Conservation (phyloP, 2,888 invertebrate genomes). For the Melanargia galathea region DNA sequence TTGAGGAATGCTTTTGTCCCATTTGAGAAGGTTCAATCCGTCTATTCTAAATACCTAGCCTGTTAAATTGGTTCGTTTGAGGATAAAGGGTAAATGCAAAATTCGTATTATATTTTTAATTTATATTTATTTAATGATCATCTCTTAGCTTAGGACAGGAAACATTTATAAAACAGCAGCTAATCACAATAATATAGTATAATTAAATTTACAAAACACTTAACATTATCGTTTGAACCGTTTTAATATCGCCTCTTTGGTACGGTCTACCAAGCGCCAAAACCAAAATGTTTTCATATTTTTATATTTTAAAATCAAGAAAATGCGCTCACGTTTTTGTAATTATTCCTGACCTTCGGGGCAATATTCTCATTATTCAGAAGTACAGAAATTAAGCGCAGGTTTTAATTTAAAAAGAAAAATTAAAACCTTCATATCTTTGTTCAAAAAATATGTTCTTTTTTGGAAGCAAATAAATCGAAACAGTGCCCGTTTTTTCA, state of each 20-base stretch:
- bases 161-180: conserved; percentile 79
- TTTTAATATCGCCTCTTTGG: conserved; percentile 51
- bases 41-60: not conserved
- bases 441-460: not conserved
- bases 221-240: conserved; percentile 53
- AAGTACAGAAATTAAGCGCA: not conserved
- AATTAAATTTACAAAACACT: conserved; percentile 71
- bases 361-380: conserved; percentile 8
- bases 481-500: too few relatives aligned
- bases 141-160: conserved; percentile 76
- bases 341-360: conserved; percentile 5
- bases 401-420: not conserved
- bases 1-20: not conserved
- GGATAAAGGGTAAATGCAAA: conserved; percentile 24
- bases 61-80: not conserved
- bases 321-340: conserved; percentile 8
- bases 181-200: conserved; percentile 73
- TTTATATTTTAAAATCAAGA: not conserved
- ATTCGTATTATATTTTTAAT: conserved; percentile 49
- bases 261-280: not conserved
- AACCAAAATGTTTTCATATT: not conserved
- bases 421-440: not conserved
- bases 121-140: conserved; percentile 74
- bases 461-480: too few relatives aligned
- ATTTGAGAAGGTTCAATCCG: not conserved